Base-by-base conservation (phyloP, 2,888 invertebrate species). In the Neocrepidodera transversa region DNA sequence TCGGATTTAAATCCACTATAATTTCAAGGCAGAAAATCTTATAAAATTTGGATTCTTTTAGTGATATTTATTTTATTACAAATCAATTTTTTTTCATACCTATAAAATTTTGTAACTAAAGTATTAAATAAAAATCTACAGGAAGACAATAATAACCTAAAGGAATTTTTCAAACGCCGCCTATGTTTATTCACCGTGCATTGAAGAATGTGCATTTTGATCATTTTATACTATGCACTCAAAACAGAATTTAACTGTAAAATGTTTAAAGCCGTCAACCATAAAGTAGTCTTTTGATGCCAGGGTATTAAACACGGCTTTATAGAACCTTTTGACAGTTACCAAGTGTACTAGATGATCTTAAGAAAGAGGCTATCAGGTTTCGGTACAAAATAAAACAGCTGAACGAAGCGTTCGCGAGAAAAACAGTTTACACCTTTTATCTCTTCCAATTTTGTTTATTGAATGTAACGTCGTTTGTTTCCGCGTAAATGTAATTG, bases 211-310 rank as follows among this genome's bases (percentile, higher is more conserved):
- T 11, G 20, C 36, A 35, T 50, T 45, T 23, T 38, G 36, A 35
- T 50, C 50, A 23, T 35, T 50, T 50, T 32, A 48, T 48, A n/a
- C n/a, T n/a, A 50, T 36, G 36, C 36, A 14, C 14, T 50, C 45
- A 28, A n/a, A 45, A 45, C 45, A 26, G 45, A 16, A 45, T 45
- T 23, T 45, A 26, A 45, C 23, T 38, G 38, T 38, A 38, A 38
- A 38, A 17, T 38, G 26, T 45, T 28, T 45, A n/a, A 45, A 28
- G 26, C 28, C 45, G 45, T 26, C 28, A 26, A 26, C 45, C 23
- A 28, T 18, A 45, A 26, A 45, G 13, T 28, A 14, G 2, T 45
- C 45, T 45, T 45, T 45, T 45, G 45, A 45, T 45, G 45, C 11
- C 3, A n/a, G 35, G 23, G 43, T 23, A 23, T 43, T 43, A 43